Base-by-base conservation (phyloP, 2,888 invertebrate genomes). In the Corbicula japonica region DNA sequence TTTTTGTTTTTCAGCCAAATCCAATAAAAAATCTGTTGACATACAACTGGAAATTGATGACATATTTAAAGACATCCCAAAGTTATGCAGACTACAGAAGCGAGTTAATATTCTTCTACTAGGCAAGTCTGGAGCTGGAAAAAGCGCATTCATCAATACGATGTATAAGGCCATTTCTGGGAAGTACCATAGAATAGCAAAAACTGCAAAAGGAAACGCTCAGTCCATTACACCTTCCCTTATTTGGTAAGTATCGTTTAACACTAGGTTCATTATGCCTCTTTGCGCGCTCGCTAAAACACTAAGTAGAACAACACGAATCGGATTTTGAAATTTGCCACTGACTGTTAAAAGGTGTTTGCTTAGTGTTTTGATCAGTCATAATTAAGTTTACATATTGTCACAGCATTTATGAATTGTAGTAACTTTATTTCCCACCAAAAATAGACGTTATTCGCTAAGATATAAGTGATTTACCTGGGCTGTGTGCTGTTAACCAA, bases 91-190 rank as follows among this genome's bases (percentile, higher is more conserved):
- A 15, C 15, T 15, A 5, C 26, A 32, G 28, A 38, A 50, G 18
- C n/a, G 34, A 10, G 30, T 28, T 15, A 30, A 56, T 32, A 32
- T 69, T 2, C 28, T 69, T 30, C 48, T 69, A 2, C 38, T 69
- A n/a, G 69, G 69, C 12, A 44, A n/a, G 23, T 30, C 44, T 28
- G 69, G 69, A 6, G 58, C 52, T 4, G 69, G 69, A 8, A 69
- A 69, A 26, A 58, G 58, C 21, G 56, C 69, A 1, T 28, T 69
- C 12, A 30, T 69, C 3, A 69, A 69, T 28, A 69, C 69, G 8
- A 44, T 69, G n/a, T 10, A 41, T 12, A 58, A 56, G 46, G 69
- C 41, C 12, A 12, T 69, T 6, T 35, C 56, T 34, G 69, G 69
- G 21, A 46, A 56, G 23, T 58, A 58, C 34, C 23, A n/a, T n/a